Base-by-base conservation (phyloP, 2,113 vertebrate genomes). In the Gallinago undulata region DNA sequence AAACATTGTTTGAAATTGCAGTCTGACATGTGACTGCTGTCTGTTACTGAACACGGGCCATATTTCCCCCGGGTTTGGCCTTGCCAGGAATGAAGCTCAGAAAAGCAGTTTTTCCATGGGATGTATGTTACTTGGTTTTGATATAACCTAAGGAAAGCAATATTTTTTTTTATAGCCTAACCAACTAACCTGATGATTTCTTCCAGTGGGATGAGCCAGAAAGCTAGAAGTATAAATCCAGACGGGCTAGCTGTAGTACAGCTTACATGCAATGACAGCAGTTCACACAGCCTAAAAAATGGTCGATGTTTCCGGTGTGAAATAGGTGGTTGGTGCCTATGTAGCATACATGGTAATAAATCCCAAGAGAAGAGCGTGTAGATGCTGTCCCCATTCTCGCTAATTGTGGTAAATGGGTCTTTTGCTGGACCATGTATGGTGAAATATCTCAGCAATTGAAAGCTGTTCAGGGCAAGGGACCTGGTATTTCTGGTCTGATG, bases 121-220 rank as follows among this genome's bases (percentile, higher is more conserved):
- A 10, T 62, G 18, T 77, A n/a, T 25, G 8, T 81, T 72, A 27
- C 35, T 73, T 21, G 28, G 15, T 35, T 87, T 68, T 41, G 21
- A n/a, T 80, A 57, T 33, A 89, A 94, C 73, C 92, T 51, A 31
- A 81, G 84, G 73, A 93, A 95, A 94, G 57, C 33, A 39, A 22
- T 31, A 4, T 68, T 78, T 72, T 67, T 41, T 53, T 87, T 39
- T 35, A 39, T 84, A 87, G 63, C 55, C 60, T 91, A 62, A 72
- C 63, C 30, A 30, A 69, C 43, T 53, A 80, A 85, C 63, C 33
- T 43, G 59, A 73, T 89, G 85, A 43, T 62, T 93, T 72, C 76
- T 89, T 93, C 63, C 35, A 83, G 84, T 39, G 56, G 10, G 28
- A 45, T 87, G 79, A 90, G 76, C 76, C 59, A 74, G 76, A 35